Evolutionary conservation across 2,888 invertebrate genomes (phyloP).

Genomic region (Eugnorisma glareosa): DNA sequence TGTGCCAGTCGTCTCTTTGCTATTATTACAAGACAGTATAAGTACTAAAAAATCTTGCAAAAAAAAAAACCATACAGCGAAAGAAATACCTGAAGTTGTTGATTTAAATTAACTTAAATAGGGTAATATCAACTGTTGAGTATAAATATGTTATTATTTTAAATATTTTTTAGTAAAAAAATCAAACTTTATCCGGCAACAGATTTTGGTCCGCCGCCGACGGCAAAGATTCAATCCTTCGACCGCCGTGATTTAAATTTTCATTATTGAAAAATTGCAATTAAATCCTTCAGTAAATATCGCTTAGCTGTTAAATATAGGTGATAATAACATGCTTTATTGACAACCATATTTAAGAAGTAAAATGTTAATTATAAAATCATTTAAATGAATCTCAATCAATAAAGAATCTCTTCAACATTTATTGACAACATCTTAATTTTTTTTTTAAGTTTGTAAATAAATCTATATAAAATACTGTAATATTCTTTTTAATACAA

Average conservation of each 20-base stretch:
- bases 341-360: background rate
- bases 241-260: background rate
- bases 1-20: background rate
- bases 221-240: background rate
- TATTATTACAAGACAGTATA: background rate
- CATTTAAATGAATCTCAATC: background rate
- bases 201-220: background rate
- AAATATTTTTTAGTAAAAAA: background rate
- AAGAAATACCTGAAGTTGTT: background rate
- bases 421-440: background rate
- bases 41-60: background rate
- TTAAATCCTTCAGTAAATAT: background rate
- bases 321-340: too few species aligned
- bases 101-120: background rate
- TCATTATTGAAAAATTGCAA: background rate
- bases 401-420: background rate
- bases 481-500: constrained; percentile 12
- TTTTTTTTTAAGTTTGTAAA: background rate
- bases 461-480: background rate
- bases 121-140: too few species aligned
- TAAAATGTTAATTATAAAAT: background rate
- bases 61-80: background rate
- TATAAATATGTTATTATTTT: background rate
- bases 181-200: background rate
- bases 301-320: too few species aligned